phyloP scores from a whole-genome alignment of 2,888 invertebrate genomes.

The Ariolimax columbianus region DNA sequence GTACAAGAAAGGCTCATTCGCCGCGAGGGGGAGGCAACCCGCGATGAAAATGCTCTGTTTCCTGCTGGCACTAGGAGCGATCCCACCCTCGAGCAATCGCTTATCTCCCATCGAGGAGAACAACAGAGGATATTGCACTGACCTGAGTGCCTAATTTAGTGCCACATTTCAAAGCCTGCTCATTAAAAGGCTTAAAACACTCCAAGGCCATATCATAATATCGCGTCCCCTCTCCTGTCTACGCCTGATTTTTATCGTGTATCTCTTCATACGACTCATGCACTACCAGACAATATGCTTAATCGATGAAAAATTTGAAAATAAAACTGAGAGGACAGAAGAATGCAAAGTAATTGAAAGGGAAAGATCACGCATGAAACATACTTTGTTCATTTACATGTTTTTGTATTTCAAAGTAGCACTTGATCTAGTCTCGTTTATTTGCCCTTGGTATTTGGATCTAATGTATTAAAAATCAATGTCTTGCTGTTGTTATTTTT shows the following conservation, averaged over 20 bases:
- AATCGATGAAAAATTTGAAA: neutral
- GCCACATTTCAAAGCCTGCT: constrained; percentile 39
- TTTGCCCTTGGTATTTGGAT: too few species aligned
- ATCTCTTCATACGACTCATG: neutral
- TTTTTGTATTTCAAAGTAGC: too few species aligned
- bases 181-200: constrained; percentile 46
- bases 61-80: constrained; percentile 17
- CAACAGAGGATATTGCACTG: constrained; percentile 46
- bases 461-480: too few species aligned
- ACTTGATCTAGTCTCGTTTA: too few species aligned
- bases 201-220: constrained; percentile 18
- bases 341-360: neutral
- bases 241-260: neutral
- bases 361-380: too few species aligned
- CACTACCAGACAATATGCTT: neutral
- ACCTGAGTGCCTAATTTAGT: constrained; percentile 41
- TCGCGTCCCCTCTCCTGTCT: neutral
- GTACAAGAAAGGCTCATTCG: constrained; percentile 44
- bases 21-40: constrained; percentile 32
- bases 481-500: too few species aligned
- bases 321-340: neutral
- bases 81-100: constrained; percentile 29
- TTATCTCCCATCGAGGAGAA: constrained; percentile 38
- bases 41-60: constrained; percentile 47
- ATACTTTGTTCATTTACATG: too few species aligned